Base-by-base conservation (phyloP, 2,888 invertebrate species). In the Flexamia atlantica region DNA sequence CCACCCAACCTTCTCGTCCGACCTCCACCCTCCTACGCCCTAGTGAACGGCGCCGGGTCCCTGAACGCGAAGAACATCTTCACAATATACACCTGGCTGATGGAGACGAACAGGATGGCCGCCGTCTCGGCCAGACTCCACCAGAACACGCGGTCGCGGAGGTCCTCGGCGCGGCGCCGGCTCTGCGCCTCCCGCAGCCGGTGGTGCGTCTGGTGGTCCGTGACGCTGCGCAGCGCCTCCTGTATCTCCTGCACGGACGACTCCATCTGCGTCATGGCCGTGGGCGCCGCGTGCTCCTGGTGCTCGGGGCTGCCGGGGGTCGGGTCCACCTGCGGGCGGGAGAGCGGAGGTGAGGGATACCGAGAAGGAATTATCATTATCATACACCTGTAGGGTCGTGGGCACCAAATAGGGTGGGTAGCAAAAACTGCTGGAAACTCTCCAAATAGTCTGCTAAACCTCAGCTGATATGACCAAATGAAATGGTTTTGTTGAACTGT, bases 181-280 rank as follows among this genome's bases (percentile, higher is more conserved):
- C 98, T 96, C 90, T 98, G 98, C 0, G 99, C 95, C 91, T 99
- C 99, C 81, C 98, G 93, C 85, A 99, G 91, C 84, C 98, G 93
- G 91, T 99, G 98, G 91, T 99, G 99, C 5, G 99, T 99, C 92
- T 99, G 99, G 89, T 96, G 97, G 90, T 99, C 99, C 86, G 98
- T 92, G 83, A 99, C 96, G 86, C 93, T 94, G 88, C 96, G 97
- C 76, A 99, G 91, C 85, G 96, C 95, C 89, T 97, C 97, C 90
- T 99, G 98, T 86, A 98, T 95, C 90, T 95, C 95, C 89, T 96
- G 95, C 4, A 97, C 95, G 12, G 97, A 97, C 5, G 97, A 93
- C 91, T 99, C 99, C 95, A 99, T 94, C 97, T 98, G 90, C 85
- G 99, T 99, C 91, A 99, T 94, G 20, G 97, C 98, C 23, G 70